Evolutionary conservation across 2,113 vertebrate genomes (phyloP), one percentile per base, ranked within the genome.

Genomic region (Zosterops hypoxanthus): DNA sequence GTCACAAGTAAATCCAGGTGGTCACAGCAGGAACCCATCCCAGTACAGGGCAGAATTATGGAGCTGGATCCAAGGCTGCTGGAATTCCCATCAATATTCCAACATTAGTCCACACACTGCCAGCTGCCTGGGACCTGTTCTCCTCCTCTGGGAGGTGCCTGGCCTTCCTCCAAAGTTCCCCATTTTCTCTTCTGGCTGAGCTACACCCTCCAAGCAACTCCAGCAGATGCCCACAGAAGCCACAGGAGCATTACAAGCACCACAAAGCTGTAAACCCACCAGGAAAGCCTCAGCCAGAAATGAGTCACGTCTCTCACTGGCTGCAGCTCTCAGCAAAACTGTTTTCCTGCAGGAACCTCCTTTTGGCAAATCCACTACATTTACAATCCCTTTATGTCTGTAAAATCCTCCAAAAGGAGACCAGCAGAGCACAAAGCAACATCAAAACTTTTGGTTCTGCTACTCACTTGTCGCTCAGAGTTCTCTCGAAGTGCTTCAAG

Each of bases 401-500:
- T 33, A 73, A 61, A 92, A 65, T 28, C 34, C 39, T 39, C n/a
- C 36, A 72, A 49, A 79, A 63, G 69, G 33, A 50, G 56, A 73
- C 12, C 41, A 71, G 49, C 20, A 57, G 39, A 79, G 64, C 39
- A 80, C 57, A 85, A 44, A 5, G 46, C 63, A 71, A 50, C 63
- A 47, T 31, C 46, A 57, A 79, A 41, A 55, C 46, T 44, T 47
- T 5, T 2, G 36, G 39, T 73, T 75, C 71, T 33, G 31, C 56
- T 83, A 94, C 95, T 66, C 97, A 99, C 99, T 98, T 99, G 99
- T 98, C 99, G 98, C 90, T 99, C 99, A 0, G 99, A 99, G 98
- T 99, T 99, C 97, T 99, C 99, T 86, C 98, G 96, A 53, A 99
- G 98, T 5, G 98, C 98, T 97, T 99, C 99, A 86, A 99, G 98